These are phyloP conservation scores for Phrynocephalus vlangalii DNA, from an alignment of 2,797 vertebrate genomes.

Conservation along the genomic window DNA sequence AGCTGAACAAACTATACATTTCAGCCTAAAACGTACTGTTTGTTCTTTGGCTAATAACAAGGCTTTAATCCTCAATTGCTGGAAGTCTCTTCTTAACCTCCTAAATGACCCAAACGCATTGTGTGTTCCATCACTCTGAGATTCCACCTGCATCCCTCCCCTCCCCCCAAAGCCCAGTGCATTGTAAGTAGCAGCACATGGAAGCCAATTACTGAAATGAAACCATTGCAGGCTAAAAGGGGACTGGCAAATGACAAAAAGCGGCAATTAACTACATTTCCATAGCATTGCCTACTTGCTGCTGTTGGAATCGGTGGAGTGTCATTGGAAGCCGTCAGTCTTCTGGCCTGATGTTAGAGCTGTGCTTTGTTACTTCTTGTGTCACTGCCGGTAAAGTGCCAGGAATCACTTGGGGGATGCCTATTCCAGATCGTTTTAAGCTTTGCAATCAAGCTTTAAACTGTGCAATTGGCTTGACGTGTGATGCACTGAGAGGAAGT, in stretches of 20 bases:
- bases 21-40: neutral
- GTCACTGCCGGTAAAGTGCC: slow-evolving; percentile 25
- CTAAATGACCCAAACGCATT: neutral
- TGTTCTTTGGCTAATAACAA: neutral
- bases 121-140: neutral
- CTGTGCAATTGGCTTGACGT: slow-evolving; percentile 36
- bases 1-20: neutral
- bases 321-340: slow-evolving; percentile 11
- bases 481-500: slow-evolving; percentile 8
- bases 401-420: slow-evolving; percentile 39
- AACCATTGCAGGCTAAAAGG: slow-evolving; percentile 30
- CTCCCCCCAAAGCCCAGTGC: neutral
- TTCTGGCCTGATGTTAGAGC: slow-evolving; percentile 20
- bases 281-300: neutral
- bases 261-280: slow-evolving; percentile 36
- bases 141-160: slow-evolving; percentile 7
- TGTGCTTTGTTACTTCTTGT: slow-evolving; percentile 21
- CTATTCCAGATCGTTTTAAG: slow-evolving; percentile 30
- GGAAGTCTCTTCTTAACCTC: neutral
- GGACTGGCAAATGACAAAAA: slow-evolving; percentile 36
- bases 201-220: slow-evolving; percentile 31
- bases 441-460: slow-evolving; percentile 44
- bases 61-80: slow-evolving; percentile 1
- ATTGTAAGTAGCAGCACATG: neutral
- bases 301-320: slow-evolving; percentile 3